Percentiles rank a stretch among this genome's conserved stretches.
Evolutionary conservation across 2,113 vertebrate species (phyloP).

Genomic region (Hippocampus abdominalis): DNA sequence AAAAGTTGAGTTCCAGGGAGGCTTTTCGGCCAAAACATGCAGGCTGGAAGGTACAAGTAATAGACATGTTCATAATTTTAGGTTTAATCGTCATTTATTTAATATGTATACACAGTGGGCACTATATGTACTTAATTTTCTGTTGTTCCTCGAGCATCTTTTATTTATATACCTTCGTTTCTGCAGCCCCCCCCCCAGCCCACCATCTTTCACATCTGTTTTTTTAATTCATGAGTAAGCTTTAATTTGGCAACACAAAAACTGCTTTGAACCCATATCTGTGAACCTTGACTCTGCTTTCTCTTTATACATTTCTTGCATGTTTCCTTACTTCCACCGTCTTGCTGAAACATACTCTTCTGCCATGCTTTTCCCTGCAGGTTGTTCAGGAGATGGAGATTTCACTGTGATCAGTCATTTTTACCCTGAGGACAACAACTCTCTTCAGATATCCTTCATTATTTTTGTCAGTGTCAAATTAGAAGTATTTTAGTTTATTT

Average conservation of each 20-base stretch:
- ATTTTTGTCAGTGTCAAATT: background rate
- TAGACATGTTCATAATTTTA: background rate
- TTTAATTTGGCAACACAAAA: too few species aligned
- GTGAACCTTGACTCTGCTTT: too few species aligned
- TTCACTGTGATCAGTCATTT: constrained; percentile 69
- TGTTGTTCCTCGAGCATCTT: too few species aligned
- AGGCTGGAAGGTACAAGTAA: constrained; percentile 78
- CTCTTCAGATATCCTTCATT: constrained; percentile 92
- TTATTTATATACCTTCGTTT: too few species aligned
- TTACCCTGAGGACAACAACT: constrained; percentile 86
- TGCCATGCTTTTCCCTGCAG: constrained; percentile 55
- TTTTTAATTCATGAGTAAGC: too few species aligned
- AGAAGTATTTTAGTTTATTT: background rate
- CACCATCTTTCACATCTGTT: too few species aligned
- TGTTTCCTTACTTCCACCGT: too few species aligned
- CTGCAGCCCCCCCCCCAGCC: too few species aligned
- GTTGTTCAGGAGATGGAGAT: constrained; percentile 68
- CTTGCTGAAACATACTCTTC: too few species aligned
- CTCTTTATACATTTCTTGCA: background rate
- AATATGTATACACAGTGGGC: background rate
- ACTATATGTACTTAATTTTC: background rate
- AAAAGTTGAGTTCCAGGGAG: constrained; percentile 91
- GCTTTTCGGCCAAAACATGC: constrained; percentile 84
- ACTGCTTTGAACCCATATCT: too few species aligned
- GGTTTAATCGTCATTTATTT: background rate